Base-by-base conservation (phyloP, 2,113 vertebrate species). In the Ivindomyrus marchei region DNA sequence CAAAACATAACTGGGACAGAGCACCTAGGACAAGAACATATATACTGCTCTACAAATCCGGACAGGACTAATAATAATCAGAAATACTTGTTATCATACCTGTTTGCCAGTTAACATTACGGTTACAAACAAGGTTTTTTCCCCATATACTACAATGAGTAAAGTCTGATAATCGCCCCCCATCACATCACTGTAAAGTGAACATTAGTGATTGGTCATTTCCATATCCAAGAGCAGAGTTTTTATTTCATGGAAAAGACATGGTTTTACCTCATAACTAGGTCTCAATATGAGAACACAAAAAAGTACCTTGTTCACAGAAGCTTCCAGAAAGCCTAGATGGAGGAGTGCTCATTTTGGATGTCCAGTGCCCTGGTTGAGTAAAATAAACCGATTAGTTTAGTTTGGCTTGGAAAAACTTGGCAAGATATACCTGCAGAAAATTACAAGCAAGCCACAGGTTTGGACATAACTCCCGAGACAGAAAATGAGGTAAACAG, bases 361-460 rank as follows among this genome's bases (percentile, higher is more conserved):
- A 93, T 95, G 66, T 96, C 94, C 91, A 94, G 21, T 46, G 92
- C 91, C 36, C 95, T 96, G 91, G 21, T 91, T 88, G 45, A 49
- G 24, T 90, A 53, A 90, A 27, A 88, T 52, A 90, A 86, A 24
- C 90, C 19, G 90, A 47, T 89, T 49, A 91, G 24, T 89, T 90
- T 46, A 21, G 49, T 56, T 47, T 77, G 31, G 56, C 88, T n/a
- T 83, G 36, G 50, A 11, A 50, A 3, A 36, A n/a, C 53, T 70
- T 88, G 56, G 88, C 36, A 46, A n/a, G 83, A n/a, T 11, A n/a
- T 47, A 85, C 24, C 7, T 11, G 21, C 42, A 46, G 19, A 85
- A 49, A 46, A 85, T 46, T 45, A 85, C 10, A 27, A 85, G 46
- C 46, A 45, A 47, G 21, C 11, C 24, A 46, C 4, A 1, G 24